phyloP scores from a whole-genome alignment of 2,888 invertebrate genomes.

The Epirrita christyi region DNA sequence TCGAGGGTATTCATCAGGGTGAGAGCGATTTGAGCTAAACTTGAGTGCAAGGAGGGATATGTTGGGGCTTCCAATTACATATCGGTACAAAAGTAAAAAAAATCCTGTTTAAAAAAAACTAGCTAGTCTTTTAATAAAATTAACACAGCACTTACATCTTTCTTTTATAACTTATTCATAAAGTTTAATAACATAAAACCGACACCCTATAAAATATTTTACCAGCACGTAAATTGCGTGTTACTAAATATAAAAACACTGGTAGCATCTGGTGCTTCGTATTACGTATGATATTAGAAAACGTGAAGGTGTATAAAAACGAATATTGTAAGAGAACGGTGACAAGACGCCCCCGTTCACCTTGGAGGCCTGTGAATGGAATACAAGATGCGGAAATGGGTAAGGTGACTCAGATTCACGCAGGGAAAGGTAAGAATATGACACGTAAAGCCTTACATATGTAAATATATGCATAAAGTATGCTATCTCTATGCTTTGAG shows the following conservation, averaged over 20 bases:
- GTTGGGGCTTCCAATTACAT: too few species aligned
- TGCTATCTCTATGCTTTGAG: too few species aligned
- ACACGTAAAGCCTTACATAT: too few species aligned
- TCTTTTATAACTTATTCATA: background rate
- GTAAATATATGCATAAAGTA: too few species aligned
- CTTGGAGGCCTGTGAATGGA: background rate
- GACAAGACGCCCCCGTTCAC: background rate
- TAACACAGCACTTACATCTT: too few species aligned
- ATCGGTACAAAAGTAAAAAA: too few species aligned
- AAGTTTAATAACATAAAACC: conserved; percentile 2
- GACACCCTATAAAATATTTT: background rate
- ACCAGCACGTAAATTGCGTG: background rate
- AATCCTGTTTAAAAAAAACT: too few species aligned
- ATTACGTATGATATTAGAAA: background rate
- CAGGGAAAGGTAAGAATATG: too few species aligned
- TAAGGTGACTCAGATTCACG: too few species aligned
- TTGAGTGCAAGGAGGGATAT: too few species aligned
- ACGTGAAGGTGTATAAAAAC: background rate
- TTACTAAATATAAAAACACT: background rate
- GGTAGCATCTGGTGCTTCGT: background rate
- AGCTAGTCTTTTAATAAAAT: background rate
- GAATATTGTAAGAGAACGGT: background rate
- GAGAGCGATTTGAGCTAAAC: too few species aligned
- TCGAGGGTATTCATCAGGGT: too few species aligned
- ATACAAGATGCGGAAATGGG: background rate